Conservation (phyloP, 1,140 invertebrate species). For the Arctopsyche grandis region DNA sequence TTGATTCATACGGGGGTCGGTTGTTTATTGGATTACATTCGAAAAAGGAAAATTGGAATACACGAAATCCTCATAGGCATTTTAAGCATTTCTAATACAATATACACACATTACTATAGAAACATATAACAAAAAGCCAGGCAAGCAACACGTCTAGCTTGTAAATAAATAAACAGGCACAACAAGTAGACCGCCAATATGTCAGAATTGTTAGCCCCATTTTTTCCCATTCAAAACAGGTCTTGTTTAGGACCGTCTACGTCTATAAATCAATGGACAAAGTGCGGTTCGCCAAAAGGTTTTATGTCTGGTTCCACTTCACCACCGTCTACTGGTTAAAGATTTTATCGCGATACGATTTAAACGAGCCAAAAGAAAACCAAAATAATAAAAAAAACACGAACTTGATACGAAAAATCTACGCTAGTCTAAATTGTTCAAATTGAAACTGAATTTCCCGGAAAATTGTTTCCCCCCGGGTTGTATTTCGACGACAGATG, state of each 20-base stretch:
- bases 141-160: neutral
- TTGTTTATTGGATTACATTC: neutral
- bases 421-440: neutral
- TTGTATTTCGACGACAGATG: neutral
- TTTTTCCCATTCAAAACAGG: slow-evolving; percentile 27
- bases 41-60: too few relatives aligned
- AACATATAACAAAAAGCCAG: neutral
- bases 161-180: slow-evolving; percentile 10
- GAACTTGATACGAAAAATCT: slow-evolving; percentile 4
- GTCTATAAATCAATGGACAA: slow-evolving; percentile 35
- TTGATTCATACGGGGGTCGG: neutral
- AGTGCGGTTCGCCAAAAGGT: slow-evolving; percentile 32
- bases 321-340: slow-evolving; percentile 10
- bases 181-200: neutral
- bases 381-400: slow-evolving; percentile 17
- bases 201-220: slow-evolving; percentile 5
- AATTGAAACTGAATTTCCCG: slow-evolving; percentile 17
- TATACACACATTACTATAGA: neutral
- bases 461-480: neutral
- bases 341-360: slow-evolving; percentile 37
- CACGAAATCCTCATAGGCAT: too few relatives aligned
- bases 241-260: slow-evolving; percentile 6
- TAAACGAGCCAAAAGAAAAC: slow-evolving; percentile 3
- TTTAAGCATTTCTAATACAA: neutral
- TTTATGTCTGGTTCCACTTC: slow-evolving; percentile 28